phyloP scores from a whole-genome alignment of 2,888 invertebrate species.

The Urechis unicinctus region DNA sequence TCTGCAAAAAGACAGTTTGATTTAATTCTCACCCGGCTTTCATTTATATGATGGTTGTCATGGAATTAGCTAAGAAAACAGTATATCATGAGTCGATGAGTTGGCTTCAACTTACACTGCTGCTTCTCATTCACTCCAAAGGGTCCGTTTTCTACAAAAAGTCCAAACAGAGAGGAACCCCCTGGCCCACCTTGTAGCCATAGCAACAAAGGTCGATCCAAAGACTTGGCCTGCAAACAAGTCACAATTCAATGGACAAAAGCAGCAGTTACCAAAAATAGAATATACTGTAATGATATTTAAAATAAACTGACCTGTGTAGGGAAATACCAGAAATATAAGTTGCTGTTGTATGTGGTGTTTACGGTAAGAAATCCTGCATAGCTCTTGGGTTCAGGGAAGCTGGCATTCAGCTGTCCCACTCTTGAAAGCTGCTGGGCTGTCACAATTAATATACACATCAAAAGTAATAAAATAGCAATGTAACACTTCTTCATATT shows the following conservation, averaged over 20 bases:
- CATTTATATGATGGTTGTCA: no score
- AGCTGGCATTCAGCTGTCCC: constrained; percentile 4
- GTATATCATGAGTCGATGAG: no score
- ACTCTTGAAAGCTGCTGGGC: constrained; percentile 10
- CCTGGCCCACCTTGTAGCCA: constrained; percentile 53
- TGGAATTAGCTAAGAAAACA: no score
- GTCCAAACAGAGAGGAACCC: constrained; percentile 47
- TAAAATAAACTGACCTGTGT: constrained; percentile 56
- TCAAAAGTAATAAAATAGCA: no score
- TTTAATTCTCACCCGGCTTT: no score
- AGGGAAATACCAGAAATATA: constrained; percentile 90
- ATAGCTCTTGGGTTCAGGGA: constrained; percentile 62
- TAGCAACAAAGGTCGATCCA: constrained; percentile 48
- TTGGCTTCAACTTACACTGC: constrained; percentile 35
- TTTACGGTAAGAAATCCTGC: constrained; percentile 80
- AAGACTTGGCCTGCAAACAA: no score
- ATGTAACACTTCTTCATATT: no score
- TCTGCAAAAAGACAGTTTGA: no score
- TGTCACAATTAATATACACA: no score
- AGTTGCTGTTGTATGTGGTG: constrained; percentile 67
- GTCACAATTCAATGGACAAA: no score
- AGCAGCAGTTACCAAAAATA: no score
- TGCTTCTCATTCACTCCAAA: constrained; percentile 55
- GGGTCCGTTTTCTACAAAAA: constrained; percentile 73
- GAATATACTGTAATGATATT: no score